Evolutionary conservation across 2,797 vertebrate genomes (phyloP).

Genomic region (Mastacembelus armatus): DNA sequence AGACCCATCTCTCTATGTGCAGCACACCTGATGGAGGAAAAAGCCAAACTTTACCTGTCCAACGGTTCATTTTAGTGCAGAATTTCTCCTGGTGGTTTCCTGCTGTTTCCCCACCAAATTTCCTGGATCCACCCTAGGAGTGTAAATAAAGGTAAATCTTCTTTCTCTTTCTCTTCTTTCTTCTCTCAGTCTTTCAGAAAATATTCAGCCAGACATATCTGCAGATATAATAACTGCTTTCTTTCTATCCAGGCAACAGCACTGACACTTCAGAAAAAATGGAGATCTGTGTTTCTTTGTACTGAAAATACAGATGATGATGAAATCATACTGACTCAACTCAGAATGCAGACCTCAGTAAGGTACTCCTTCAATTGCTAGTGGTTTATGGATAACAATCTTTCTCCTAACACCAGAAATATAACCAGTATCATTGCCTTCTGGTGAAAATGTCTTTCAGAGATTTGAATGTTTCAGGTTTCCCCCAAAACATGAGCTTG

Average conservation of each 20-base stretch:
- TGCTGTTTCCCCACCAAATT: neutral
- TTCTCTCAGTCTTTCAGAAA: neutral
- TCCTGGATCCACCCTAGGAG: neutral
- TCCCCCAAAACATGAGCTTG: no score
- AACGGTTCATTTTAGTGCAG: neutral
- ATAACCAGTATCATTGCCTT: neutral
- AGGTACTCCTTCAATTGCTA: neutral
- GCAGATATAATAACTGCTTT: neutral
- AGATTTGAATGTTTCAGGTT: no score
- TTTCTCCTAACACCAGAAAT: neutral
- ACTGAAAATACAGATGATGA: constrained; percentile 9
- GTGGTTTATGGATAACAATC: neutral
- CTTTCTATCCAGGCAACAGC: neutral
- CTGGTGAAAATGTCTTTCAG: no score
- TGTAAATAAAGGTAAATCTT: neutral
- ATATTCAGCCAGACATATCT: neutral
- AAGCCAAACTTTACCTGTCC: neutral
- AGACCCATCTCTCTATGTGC: neutral
- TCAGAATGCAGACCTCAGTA: neutral
- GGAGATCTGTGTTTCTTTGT: neutral
- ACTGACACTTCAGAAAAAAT: neutral
- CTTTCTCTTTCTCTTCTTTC: no score
- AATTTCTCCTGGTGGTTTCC: neutral
- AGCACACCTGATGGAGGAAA: no score
- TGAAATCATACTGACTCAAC: no score